Base-by-base conservation (phyloP, 2,797 vertebrate genomes). In the Leptatherina wallacei region DNA sequence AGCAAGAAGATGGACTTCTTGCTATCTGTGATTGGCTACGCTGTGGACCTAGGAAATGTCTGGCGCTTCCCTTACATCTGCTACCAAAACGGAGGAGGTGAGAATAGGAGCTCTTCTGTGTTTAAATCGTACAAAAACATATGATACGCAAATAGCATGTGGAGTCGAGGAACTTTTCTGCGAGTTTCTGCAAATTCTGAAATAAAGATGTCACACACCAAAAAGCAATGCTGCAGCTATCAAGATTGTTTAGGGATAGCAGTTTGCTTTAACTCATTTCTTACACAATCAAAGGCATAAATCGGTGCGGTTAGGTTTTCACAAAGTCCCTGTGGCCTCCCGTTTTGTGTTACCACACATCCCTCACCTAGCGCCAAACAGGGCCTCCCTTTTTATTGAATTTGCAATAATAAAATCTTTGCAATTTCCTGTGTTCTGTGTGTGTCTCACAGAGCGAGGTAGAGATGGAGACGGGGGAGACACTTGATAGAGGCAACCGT, bases 21-120 rank as follows among this genome's bases (percentile, higher is more conserved):
- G 29, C 95, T 99, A 73, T 99, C 98, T 0, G 98, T 99, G 85
- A 98, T 99, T 22, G 98, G 98, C 79, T 99, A 98, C 0, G 98
- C 98, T 0, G 98, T 99, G 84, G 98, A 99, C 87, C 94, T 99
- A 88, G 98, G 98, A 66, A 99, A 99, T 0, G 96, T 99, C 67
- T 99, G 98, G 98, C 96, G 98, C 59, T 99, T 99, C 86, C 98
- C 98, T 6, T 99, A 99, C 70, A 96, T 99, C 84, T 99, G 98
- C 91, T 99, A 99, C 83, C 97, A 99, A 78, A 99, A 99, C 0
- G 98, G 98, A 92, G 98, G 98, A 96, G 98, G 98, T 99, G 89
- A 98, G 98, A 88, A 63, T 10, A 51, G 3, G 10, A 51, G 20
- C 44, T n/a, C 2, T n/a, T n/a, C n/a, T n/a, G 20, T n/a, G 44